A percentile compares a stretch with the other conserved stretches of the same genome.
Evolutionary conservation across 2,888 invertebrate genomes (phyloP).

Genomic region (Xylophagus ater): DNA sequence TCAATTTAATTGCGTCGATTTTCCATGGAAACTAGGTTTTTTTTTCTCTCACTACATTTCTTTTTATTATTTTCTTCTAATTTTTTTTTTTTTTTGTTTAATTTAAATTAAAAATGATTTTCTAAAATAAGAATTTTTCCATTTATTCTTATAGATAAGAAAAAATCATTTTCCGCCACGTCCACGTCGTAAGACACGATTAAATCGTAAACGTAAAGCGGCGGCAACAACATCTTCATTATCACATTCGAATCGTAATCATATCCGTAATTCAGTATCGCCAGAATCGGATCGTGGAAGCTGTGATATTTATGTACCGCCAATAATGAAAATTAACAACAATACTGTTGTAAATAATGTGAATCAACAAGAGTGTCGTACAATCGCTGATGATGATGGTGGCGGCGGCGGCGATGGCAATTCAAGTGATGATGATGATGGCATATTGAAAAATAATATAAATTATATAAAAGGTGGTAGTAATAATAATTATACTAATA

Average conservation of each 20-base stretch:
- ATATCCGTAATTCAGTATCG: neutral
- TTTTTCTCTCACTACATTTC: neutral
- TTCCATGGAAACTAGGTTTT: neutral
- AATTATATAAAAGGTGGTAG: slow-evolving; percentile 3
- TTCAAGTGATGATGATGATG: neutral
- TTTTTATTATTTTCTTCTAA: neutral
- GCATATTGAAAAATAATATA: neutral
- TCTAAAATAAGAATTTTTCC: too few species aligned
- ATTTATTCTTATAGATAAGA: slow-evolving; percentile 49
- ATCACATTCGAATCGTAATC: slow-evolving; percentile 2
- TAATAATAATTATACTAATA: slow-evolving; percentile 9
- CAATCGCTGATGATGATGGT: slow-evolving; percentile 5
- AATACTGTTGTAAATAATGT: neutral
- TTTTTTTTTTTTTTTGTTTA: slow-evolving; percentile 18
- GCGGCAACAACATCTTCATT: neutral
- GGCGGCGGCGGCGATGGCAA: slow-evolving; percentile 3
- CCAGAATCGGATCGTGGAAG: neutral
- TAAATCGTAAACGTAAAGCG: slow-evolving; percentile 2
- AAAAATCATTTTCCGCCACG: slow-evolving; percentile 58
- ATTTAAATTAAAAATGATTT: too few species aligned
- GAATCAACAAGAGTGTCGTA: neutral
- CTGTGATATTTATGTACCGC: neutral
- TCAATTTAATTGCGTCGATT: neutral
- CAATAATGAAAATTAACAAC: neutral
- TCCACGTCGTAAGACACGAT: slow-evolving; percentile 37